Evolutionary conservation across 2,113 vertebrate species (phyloP).

Genomic region (Thamnophis sirtalis): DNA sequence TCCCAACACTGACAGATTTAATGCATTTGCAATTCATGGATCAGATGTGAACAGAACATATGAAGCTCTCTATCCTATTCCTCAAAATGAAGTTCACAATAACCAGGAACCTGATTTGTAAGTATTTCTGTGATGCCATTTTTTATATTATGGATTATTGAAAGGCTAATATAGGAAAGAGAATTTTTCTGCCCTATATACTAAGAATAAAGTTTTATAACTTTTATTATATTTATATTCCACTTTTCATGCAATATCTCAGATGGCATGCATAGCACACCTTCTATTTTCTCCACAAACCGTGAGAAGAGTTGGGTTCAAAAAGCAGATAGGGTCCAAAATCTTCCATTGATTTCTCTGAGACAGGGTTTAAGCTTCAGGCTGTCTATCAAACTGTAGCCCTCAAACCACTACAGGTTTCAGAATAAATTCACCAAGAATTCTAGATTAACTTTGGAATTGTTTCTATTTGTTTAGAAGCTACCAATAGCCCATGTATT

Average conservation of each 20-base stretch:
- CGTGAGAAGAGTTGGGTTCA: neutral
- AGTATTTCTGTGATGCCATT: conserved; percentile 38
- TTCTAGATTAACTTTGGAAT: neutral
- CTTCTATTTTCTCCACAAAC: neutral
- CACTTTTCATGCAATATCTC: neutral
- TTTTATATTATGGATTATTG: neutral
- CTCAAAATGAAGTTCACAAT: conserved; percentile 52
- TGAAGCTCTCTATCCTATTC: conserved; percentile 71
- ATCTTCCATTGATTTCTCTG: neutral
- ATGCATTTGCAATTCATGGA: conserved; percentile 74
- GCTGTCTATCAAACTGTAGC: neutral
- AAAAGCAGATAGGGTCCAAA: neutral
- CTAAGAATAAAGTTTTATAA: neutral
- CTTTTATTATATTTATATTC: neutral
- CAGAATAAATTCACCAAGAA: neutral
- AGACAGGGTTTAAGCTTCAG: neutral
- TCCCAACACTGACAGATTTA: conserved; percentile 65
- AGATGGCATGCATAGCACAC: neutral
- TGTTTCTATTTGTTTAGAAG: neutral
- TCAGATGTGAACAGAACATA: conserved; percentile 63
- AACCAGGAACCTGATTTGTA: conserved; percentile 75
- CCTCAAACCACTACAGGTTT: neutral
- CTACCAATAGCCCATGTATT: neutral
- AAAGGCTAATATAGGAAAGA: neutral
- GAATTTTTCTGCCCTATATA: neutral